Evolutionary conservation across 92 coral and sea anemone species (phyloP).

Genomic region (Phenganax stokvisi): DNA sequence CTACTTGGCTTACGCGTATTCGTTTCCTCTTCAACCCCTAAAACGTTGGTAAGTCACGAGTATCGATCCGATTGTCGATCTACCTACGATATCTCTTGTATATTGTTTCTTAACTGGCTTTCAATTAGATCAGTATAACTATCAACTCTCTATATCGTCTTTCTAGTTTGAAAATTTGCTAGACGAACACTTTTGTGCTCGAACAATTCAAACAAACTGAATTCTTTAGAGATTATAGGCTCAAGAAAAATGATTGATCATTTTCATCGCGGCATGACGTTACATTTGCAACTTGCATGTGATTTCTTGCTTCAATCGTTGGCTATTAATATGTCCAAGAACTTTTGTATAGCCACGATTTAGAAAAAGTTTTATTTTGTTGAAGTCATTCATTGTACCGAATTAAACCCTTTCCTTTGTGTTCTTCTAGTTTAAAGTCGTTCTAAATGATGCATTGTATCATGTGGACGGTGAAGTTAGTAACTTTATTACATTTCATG

Average conservation of each 20-base stretch:
- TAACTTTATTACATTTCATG: too few relatives aligned
- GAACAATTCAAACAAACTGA: not conserved
- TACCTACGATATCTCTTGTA: not conserved
- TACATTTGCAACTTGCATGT: constrained; percentile 12
- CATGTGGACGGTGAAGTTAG: too few relatives aligned
- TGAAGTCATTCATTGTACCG: not conserved
- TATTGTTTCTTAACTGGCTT: constrained; percentile 9
- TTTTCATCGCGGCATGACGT: constrained; percentile 13
- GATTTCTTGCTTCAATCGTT: not conserved
- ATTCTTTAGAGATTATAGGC: not conserved
- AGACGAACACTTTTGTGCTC: too few relatives aligned
- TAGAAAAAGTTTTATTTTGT: constrained; percentile 31
- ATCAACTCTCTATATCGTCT: too few relatives aligned
- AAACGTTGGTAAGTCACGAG: not conserved
- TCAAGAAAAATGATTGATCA: constrained; percentile 24
- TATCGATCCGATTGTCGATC: constrained; percentile 1
- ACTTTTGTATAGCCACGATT: not conserved
- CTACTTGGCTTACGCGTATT: not conserved
- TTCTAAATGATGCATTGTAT: too few relatives aligned
- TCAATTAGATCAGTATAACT: not conserved
- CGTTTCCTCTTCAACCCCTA: not conserved
- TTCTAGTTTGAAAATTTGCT: too few relatives aligned
- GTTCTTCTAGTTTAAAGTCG: too few relatives aligned
- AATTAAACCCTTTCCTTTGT: too few relatives aligned
- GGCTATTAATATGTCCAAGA: not conserved